Evolutionary conservation across 2,113 vertebrate species (phyloP).

Genomic region (Natator depressus): DNA sequence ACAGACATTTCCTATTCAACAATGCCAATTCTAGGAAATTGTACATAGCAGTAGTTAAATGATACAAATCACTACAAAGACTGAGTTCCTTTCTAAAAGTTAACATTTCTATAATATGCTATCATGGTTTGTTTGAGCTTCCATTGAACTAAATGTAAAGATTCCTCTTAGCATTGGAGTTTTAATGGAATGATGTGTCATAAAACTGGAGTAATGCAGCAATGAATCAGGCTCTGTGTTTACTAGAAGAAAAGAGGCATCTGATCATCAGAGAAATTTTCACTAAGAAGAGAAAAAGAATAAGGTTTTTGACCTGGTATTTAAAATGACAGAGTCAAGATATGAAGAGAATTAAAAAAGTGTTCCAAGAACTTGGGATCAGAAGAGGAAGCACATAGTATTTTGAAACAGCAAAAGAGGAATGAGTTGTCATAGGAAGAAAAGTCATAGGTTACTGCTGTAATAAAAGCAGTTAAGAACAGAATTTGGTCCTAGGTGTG

Average conservation of each 20-base stretch:
- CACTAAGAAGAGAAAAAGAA: background rate
- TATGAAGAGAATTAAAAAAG: background rate
- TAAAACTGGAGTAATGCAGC: background rate
- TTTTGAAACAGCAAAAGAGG: background rate
- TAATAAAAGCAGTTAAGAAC: background rate
- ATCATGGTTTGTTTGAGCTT: background rate
- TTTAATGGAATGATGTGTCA: background rate
- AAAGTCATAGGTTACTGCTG: rapidly evolving
- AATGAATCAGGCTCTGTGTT: background rate
- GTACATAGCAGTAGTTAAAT: background rate
- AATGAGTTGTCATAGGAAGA: background rate
- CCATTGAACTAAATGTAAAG: rapidly evolving
- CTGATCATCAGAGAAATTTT: background rate
- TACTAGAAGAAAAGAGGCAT: rapidly evolving
- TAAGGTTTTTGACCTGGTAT: background rate
- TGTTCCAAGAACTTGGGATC: background rate
- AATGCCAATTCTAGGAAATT: background rate
- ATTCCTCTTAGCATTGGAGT: background rate
- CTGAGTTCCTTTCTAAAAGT: background rate
- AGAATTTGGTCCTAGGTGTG: background rate
- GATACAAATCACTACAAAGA: background rate
- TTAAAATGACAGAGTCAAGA: background rate
- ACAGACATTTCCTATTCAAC: background rate
- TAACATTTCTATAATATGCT: background rate
- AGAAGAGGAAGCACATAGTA: background rate